Evolutionary conservation across 1,140 invertebrate species (phyloP).

Genomic region (Globodera rostochiensis): DNA sequence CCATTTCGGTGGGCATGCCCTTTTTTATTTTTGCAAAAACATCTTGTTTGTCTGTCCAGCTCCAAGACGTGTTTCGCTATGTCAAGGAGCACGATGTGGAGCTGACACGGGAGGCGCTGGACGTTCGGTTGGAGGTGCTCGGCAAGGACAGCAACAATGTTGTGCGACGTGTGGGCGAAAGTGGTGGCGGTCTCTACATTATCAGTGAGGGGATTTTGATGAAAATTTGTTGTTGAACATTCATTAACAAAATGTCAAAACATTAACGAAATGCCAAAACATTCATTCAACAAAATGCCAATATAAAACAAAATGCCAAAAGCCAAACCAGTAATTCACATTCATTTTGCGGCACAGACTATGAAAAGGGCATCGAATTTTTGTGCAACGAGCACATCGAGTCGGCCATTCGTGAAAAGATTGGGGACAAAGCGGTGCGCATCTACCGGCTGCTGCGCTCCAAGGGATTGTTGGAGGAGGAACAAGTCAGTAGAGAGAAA

Average conservation of each 20-base stretch:
- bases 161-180: constrained; percentile 47
- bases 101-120: constrained; percentile 7
- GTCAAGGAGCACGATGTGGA: constrained; percentile 29
- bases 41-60: constrained; percentile 14
- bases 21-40: not conserved
- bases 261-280: not conserved
- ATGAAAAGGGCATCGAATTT: constrained; percentile 43
- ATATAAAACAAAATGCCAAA: not conserved
- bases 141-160: constrained; percentile 34
- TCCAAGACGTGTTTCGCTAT: constrained; percentile 40
- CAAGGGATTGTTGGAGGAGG: constrained; percentile 45
- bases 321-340: too few relatives aligned
- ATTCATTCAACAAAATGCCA: not conserved
- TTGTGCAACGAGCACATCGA: constrained; percentile 49
- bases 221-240: constrained; percentile 3
- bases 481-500: constrained; percentile 29
- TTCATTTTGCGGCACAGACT: constrained; percentile 28
- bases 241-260: not conserved
- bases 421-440: constrained; percentile 48
- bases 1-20: constrained; percentile 28
- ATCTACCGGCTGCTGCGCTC: constrained; percentile 42
- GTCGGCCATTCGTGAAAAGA: constrained; percentile 47
- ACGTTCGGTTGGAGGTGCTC: constrained; percentile 29
- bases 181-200: constrained; percentile 48
- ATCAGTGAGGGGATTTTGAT: constrained; percentile 32